Conservation (phyloP, 2,797 vertebrate genomes). For the Liasis olivaceus region DNA sequence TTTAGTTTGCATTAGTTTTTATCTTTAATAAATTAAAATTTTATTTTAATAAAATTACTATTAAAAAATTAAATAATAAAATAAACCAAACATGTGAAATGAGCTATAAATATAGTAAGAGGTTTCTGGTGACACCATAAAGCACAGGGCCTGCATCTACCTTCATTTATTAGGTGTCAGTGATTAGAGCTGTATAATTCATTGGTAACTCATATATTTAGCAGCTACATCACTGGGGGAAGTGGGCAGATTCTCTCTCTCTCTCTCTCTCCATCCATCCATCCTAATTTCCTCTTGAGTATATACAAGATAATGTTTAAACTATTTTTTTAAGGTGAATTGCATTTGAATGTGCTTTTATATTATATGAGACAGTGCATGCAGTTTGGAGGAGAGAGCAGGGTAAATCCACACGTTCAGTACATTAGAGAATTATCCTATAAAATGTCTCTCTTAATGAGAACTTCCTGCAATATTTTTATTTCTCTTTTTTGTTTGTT, state of each 20-base stretch:
- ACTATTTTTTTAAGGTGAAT: conserved; percentile 33
- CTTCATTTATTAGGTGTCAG: conserved; percentile 71
- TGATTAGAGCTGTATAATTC: conserved; percentile 67
- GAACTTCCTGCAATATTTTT: neutral
- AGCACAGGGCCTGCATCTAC: conserved; percentile 66
- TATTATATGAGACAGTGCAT: neutral
- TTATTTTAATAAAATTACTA: too few relatives aligned
- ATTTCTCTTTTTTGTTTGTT: neutral
- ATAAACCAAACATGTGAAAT: conserved; percentile 42
- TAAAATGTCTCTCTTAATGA: neutral
- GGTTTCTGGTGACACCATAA: conserved; percentile 65
- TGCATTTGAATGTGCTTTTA: neutral
- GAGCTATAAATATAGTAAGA: conserved; percentile 70
- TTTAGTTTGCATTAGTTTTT: too few relatives aligned
- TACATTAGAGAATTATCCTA: neutral
- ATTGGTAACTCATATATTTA: conserved; percentile 71
- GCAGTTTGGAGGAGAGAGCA: neutral
- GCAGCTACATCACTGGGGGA: conserved; percentile 51
- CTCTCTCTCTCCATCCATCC: conserved; percentile 30
- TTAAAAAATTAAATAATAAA: neutral
- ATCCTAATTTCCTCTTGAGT: conserved; percentile 14
- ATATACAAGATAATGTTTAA: conserved; percentile 46
- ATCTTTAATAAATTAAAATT: too few relatives aligned
- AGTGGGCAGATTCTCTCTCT: conserved; percentile 63
- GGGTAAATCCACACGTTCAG: neutral